These are phyloP conservation scores for Cinara cedri DNA, from an alignment of 2,888 invertebrate genomes.

Conservation along the genomic window DNA sequence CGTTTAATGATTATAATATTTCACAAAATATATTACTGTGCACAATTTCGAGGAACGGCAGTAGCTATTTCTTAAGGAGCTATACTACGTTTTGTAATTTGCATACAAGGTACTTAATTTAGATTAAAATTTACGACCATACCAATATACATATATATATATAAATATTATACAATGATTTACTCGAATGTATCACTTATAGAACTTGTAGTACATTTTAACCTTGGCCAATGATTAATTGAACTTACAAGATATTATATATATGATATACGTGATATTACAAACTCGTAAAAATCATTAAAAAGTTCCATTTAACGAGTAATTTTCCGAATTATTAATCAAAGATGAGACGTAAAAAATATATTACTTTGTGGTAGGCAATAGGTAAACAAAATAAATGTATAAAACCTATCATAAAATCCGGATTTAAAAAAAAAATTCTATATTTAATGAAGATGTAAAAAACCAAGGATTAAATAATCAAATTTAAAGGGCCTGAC, in stretches of 20 bases:
- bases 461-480: too few species aligned
- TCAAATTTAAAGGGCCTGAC: too few species aligned
- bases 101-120: slow-evolving; percentile 18
- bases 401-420: not conserved
- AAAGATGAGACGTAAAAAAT: not conserved
- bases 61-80: not conserved
- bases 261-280: not conserved
- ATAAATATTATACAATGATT: not conserved
- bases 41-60: not conserved
- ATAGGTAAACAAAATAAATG: not conserved
- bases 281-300: not conserved
- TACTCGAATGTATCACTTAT: not conserved
- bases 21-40: not conserved
- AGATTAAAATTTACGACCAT: not conserved
- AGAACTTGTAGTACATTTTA: not conserved
- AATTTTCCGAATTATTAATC: not conserved
- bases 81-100: slow-evolving; percentile 12
- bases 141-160: not conserved
- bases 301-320: not conserved
- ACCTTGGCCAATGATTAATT: not conserved
- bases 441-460: too few species aligned
- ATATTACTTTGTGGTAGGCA: not conserved
- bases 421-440: not conserved
- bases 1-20: slow-evolving; percentile 1
- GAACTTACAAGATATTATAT: not conserved